Evolutionary conservation across 2,888 invertebrate genomes (phyloP).

Genomic region (Orthonevra nobilis): DNA sequence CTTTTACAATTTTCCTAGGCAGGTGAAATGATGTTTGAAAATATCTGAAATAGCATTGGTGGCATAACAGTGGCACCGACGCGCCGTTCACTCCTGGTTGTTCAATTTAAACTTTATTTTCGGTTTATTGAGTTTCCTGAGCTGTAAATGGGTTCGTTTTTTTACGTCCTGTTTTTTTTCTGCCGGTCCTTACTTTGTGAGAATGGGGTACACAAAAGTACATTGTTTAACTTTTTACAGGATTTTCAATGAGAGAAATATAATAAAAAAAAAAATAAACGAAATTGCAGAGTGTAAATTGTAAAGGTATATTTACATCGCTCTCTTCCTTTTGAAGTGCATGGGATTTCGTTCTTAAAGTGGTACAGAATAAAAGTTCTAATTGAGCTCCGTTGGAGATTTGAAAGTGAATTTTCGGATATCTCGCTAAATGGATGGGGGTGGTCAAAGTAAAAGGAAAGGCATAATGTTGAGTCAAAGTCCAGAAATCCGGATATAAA

Average conservation of each 20-base stretch:
- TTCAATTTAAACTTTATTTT: conserved; percentile 71
- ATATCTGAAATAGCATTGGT: conserved; percentile 60
- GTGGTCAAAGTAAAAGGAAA: too few species aligned
- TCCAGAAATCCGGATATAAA: too few species aligned
- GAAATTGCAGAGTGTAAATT: conserved; percentile 62
- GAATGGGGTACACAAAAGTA: conserved; percentile 51
- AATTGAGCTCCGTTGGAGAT: conserved; percentile 65
- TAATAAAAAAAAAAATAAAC: conserved; percentile 48
- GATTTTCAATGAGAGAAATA: conserved; percentile 30
- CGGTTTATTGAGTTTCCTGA: conserved; percentile 69
- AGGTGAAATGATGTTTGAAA: conserved; percentile 70
- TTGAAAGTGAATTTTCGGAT: conserved; percentile 24
- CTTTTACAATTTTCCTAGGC: conserved; percentile 69
- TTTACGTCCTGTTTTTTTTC: conserved; percentile 5
- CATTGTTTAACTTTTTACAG: conserved; percentile 68
- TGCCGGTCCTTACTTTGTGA: conserved; percentile 4
- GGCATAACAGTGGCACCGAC: conserved; percentile 1
- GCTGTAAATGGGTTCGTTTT: conserved; percentile 64
- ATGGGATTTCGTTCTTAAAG: conserved; percentile 37
- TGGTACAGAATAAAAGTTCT: conserved; percentile 56
- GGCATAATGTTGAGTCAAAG: too few species aligned
- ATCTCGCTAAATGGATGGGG: too few species aligned
- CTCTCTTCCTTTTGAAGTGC: conserved; percentile 21
- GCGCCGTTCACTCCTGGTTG: conserved; percentile 44
- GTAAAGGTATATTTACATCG: conserved; percentile 21